Percentiles rank a stretch among this genome's conserved stretches.
These are phyloP conservation scores for Heliconius hermathena DNA, from an alignment of 1,140 invertebrate genomes.

Conservation along the genomic window DNA sequence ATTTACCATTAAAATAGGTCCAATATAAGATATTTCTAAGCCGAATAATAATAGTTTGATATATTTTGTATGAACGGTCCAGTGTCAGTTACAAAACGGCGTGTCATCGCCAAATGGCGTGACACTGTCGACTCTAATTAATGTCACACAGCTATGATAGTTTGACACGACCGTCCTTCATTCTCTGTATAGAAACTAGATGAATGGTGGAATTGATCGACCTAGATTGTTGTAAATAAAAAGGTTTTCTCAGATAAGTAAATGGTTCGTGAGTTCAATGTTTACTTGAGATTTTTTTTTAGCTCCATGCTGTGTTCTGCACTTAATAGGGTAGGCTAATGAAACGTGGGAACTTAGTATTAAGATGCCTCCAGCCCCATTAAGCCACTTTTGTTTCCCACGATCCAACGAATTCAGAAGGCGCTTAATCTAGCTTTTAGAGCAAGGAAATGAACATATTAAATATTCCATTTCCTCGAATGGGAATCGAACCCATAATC, in stretches of 20 bases:
- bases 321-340: too few species aligned
- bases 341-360: too few species aligned
- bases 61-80: neutral
- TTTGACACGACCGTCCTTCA: conserved; percentile 26
- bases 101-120: conserved; percentile 15
- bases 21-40: neutral
- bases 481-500: too few species aligned
- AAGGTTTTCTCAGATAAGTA: neutral
- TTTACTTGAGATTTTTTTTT: neutral
- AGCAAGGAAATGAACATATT: too few species aligned
- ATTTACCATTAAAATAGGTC: neutral
- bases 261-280: neutral
- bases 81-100: conserved; percentile 2
- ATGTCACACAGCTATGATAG: conserved; percentile 22
- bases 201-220: conserved; percentile 2
- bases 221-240: neutral
- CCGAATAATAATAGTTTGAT: conserved; percentile 7
- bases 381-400: too few species aligned
- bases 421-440: too few species aligned
- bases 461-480: too few species aligned
- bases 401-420: too few species aligned
- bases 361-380: too few species aligned
- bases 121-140: conserved; percentile 24
- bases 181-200: conserved; percentile 15
- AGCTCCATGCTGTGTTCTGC: too few species aligned